These are phyloP conservation scores for Saxidomus purpurata DNA, from an alignment of 1,140 invertebrate species.

Conservation along the genomic window DNA sequence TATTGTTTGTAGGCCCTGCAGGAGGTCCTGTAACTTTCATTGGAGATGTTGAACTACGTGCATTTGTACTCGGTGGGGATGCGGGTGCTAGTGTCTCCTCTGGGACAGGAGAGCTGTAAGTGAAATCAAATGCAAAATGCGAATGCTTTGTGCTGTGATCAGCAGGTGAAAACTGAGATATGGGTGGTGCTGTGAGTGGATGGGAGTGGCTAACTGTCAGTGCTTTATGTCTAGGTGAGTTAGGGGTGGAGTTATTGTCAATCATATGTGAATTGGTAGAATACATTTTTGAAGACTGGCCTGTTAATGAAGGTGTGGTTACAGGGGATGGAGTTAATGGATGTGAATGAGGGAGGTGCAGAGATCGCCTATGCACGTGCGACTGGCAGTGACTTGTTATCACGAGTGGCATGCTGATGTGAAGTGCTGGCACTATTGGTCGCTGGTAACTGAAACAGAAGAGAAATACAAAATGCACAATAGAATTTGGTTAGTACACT, in stretches of 20 bases:
- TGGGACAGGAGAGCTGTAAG: slow-evolving; percentile 80
- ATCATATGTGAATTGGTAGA: background rate
- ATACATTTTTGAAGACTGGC: background rate
- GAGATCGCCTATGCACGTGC: slow-evolving; percentile 34
- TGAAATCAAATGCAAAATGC: slow-evolving; percentile 86
- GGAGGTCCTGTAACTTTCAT: slow-evolving; percentile 63
- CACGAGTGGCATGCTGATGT: slow-evolving; percentile 55
- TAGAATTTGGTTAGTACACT: background rate
- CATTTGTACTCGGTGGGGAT: slow-evolving; percentile 65
- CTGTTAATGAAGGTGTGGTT: slow-evolving; percentile 15
- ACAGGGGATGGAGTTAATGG: slow-evolving; percentile 49
- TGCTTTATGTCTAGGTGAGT: background rate
- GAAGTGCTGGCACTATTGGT: slow-evolving; percentile 54
- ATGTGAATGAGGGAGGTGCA: slow-evolving; percentile 36
- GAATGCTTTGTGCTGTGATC: slow-evolving; percentile 86
- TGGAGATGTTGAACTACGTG: slow-evolving; percentile 69
- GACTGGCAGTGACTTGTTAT: slow-evolving; percentile 49
- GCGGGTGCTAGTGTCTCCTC: slow-evolving; percentile 74
- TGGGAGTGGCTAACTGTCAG: slow-evolving; percentile 46
- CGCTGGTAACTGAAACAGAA: slow-evolving; percentile 65
- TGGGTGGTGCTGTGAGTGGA: slow-evolving; percentile 65
- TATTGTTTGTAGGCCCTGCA: slow-evolving; percentile 40
- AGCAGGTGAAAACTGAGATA: slow-evolving; percentile 32
- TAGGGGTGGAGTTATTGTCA: slow-evolving; percentile 35
- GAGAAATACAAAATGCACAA: slow-evolving; percentile 52